These are phyloP conservation scores for Elysia chlorotica DNA, from an alignment of 1,140 invertebrate genomes.

Conservation along the genomic window DNA sequence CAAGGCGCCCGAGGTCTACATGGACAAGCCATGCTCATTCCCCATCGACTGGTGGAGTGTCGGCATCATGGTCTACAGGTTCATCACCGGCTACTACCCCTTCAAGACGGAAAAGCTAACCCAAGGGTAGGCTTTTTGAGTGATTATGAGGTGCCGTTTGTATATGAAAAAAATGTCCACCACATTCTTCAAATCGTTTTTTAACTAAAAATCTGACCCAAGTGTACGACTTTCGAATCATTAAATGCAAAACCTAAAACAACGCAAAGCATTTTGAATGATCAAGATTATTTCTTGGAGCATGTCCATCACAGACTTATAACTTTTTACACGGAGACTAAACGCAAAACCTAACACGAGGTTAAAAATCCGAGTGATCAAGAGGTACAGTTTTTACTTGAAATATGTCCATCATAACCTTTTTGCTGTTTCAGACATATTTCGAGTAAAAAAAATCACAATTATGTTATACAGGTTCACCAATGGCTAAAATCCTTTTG, in stretches of 20 bases:
- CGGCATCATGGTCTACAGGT: slow-evolving; percentile 5
- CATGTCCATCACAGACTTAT: not conserved
- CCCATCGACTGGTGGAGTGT: slow-evolving; percentile 18
- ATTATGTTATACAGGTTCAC: no score
- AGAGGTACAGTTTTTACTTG: no score
- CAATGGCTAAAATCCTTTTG: no score
- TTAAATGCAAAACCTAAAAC: not conserved
- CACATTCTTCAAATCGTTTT: not conserved
- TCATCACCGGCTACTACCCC: slow-evolving; percentile 3
- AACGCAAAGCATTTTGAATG: not conserved
- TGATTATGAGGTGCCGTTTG: not conserved
- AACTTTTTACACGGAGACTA: no score
- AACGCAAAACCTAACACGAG: no score
- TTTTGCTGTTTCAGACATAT: no score
- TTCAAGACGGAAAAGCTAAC: slow-evolving; percentile 1
- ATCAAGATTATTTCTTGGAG: not conserved
- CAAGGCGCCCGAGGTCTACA: not conserved
- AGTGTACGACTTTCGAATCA: not conserved
- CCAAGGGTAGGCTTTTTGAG: not conserved
- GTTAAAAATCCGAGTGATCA: no score
- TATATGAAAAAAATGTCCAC: not conserved
- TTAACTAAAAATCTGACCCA: not conserved
- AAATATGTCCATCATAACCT: no score
- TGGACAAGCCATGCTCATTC: slow-evolving; percentile 11
- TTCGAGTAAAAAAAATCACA: no score